Conservation (phyloP, 2,113 vertebrate species). For the Chlamydotis undulata region DNA sequence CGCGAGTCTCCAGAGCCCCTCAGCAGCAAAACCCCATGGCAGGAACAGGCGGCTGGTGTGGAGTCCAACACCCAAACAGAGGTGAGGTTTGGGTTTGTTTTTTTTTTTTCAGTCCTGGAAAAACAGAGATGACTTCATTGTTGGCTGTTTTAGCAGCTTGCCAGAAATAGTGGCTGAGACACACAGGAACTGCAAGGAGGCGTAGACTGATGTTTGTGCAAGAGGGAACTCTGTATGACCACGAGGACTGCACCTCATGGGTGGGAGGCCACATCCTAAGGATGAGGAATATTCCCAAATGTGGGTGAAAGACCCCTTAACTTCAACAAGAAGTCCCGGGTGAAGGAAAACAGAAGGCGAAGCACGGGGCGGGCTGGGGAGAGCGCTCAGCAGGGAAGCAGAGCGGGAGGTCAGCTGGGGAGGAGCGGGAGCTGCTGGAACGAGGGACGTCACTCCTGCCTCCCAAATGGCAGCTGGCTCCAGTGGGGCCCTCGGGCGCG, state of each 20-base stretch:
- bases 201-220: not conserved
- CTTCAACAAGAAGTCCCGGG: not conserved
- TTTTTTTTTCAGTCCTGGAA: not conserved
- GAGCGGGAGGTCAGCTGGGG: not conserved
- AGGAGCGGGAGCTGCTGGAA: accelerated
- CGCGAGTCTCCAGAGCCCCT: accelerated
- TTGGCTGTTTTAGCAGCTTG: constrained; percentile 24
- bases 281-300: not conserved
- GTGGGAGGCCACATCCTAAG: not conserved
- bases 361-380: not conserved
- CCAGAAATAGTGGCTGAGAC: constrained; percentile 25
- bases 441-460: accelerated
- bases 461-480: not conserved
- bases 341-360: not conserved
- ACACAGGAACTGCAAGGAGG: not conserved
- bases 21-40: not conserved
- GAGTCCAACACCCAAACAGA: not conserved
- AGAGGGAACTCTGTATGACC: not conserved
- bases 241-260: not conserved
- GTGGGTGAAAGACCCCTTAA: not conserved
- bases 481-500: accelerated
- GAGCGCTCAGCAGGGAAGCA: not conserved
- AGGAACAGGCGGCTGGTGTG: not conserved
- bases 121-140: constrained; percentile 4
- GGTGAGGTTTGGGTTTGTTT: not conserved